These are phyloP conservation scores for Columba guinea DNA, from an alignment of 2,797 vertebrate species.

Conservation along the genomic window DNA sequence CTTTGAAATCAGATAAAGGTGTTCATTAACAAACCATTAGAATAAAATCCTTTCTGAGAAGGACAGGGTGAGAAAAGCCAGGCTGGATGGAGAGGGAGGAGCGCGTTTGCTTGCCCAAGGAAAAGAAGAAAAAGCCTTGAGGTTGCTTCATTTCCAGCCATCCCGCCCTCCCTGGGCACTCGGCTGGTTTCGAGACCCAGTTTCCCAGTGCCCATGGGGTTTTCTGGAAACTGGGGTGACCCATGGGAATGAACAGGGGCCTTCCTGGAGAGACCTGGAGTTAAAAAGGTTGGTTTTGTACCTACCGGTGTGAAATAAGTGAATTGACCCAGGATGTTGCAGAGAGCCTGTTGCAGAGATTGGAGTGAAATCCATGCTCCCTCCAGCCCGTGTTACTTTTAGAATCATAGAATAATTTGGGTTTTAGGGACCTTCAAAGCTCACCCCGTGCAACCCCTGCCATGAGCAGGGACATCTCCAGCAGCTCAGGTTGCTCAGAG, in stretches of 20 bases:
- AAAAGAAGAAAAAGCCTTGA: neutral
- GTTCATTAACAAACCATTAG: neutral
- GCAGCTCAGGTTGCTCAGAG: no score
- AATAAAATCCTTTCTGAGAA: neutral
- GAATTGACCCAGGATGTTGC: rapidly evolving
- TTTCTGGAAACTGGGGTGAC: neutral
- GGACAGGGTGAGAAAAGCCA: neutral
- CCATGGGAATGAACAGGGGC: neutral
- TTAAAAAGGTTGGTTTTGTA: neutral
- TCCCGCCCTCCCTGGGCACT: neutral
- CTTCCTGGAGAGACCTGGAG: rapidly evolving
- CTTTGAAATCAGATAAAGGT: neutral
- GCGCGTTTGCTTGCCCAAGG: rapidly evolving
- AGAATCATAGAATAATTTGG: no score
- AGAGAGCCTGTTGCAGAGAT: neutral
- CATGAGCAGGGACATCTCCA: no score
- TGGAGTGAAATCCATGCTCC: neutral
- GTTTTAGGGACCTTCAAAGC: no score
- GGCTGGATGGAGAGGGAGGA: neutral
- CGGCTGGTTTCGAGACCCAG: rapidly evolving
- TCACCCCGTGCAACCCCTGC: no score
- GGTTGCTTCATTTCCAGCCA: neutral
- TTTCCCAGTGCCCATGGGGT: neutral
- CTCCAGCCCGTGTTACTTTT: neutral
- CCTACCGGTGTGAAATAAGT: rapidly evolving